Conservation (phyloP, 1,140 invertebrate genomes). For the Charaxes varanes region DNA sequence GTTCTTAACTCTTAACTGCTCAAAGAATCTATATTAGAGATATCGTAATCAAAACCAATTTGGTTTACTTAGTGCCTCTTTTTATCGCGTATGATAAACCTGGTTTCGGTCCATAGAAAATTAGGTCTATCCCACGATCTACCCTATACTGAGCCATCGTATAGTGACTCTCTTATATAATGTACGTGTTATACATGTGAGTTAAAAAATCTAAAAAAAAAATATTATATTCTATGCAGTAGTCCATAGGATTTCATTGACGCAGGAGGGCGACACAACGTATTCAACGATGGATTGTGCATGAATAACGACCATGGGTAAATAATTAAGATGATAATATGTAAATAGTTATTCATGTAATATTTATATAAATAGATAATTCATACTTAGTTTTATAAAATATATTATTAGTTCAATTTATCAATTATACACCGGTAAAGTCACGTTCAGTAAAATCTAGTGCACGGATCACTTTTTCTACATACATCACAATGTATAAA, state of each 20-base stretch:
- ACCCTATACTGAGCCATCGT: too few species aligned
- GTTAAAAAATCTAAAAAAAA: neutral
- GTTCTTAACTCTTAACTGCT: neutral
- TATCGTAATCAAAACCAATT: neutral
- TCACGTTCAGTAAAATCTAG: slow-evolving; percentile 39
- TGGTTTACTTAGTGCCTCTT: neutral
- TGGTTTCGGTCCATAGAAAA: too few species aligned
- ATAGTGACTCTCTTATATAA: too few species aligned
- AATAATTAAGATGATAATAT: slow-evolving; percentile 15
- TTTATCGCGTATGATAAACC: too few species aligned
- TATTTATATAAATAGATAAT: slow-evolving; percentile 15
- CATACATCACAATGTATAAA: slow-evolving; percentile 23
- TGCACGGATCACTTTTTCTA: slow-evolving; percentile 49
- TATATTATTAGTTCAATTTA: slow-evolving; percentile 35
- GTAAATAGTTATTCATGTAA: slow-evolving; percentile 46
- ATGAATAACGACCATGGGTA: slow-evolving; percentile 23
- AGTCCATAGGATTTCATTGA: slow-evolving; percentile 1
- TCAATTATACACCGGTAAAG: slow-evolving; percentile 39
- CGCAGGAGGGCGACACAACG: slow-evolving; percentile 1
- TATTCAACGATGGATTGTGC: slow-evolving; percentile 15
- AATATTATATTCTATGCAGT: neutral
- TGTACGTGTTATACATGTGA: too few species aligned
- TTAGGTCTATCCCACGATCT: too few species aligned
- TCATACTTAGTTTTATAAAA: slow-evolving; percentile 33
- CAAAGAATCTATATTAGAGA: neutral